Conservation (phyloP, 2,797 vertebrate genomes). For the Xerus rutilus region DNA sequence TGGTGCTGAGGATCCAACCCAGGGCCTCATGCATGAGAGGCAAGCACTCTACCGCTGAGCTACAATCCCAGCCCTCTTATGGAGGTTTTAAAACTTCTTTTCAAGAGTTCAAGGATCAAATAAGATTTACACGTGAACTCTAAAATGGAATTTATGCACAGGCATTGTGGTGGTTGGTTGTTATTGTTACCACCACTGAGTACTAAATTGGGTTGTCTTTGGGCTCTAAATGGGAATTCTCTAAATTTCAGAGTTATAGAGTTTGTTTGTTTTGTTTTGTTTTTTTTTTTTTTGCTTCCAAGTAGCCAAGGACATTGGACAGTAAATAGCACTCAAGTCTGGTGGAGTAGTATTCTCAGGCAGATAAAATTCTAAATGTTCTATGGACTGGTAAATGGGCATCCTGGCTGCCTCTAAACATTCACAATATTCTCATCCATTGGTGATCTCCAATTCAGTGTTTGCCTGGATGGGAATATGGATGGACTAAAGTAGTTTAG, state of each 20-base stretch:
- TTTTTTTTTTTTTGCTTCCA: background rate
- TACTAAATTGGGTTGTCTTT: background rate
- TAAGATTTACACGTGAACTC: background rate
- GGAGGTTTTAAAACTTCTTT: constrained; percentile 19
- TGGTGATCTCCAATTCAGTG: background rate
- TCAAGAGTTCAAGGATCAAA: background rate
- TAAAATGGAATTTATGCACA: background rate
- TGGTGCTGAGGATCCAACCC: too few species aligned
- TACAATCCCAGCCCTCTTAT: too few species aligned
- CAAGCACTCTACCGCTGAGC: too few species aligned
- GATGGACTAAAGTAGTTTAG: background rate
- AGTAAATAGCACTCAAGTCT: background rate
- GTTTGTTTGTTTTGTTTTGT: too few species aligned
- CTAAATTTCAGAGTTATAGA: background rate
- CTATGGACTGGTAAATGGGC: background rate
- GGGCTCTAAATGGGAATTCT: constrained; percentile 2
- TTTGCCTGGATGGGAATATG: background rate
- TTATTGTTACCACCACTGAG: background rate
- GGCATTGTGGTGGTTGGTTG: background rate
- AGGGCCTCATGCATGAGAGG: too few species aligned
- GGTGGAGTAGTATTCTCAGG: background rate
- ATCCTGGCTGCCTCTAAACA: background rate
- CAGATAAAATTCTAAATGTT: background rate
- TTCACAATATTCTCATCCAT: background rate
- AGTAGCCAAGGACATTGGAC: background rate